A percentile compares a stretch with the other conserved stretches of the same genome.
Evolutionary conservation across 2,888 invertebrate species (phyloP).

Genomic region (Dasysyrphus tricinctus): DNA sequence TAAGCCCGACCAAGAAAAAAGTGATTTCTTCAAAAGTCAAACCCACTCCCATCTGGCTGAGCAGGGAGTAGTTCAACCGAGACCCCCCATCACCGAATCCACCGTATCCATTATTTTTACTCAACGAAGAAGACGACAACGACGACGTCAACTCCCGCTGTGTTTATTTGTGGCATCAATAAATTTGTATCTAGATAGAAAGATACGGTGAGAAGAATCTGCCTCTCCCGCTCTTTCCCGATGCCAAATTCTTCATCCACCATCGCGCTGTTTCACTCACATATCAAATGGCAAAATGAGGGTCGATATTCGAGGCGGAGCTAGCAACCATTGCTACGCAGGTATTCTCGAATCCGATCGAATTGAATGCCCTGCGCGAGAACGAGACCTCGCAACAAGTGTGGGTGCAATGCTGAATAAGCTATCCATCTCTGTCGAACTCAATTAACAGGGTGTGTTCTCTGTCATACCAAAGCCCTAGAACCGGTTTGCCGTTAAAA

Average conservation of each 20-base stretch:
- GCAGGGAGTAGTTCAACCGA: constrained; percentile 50
- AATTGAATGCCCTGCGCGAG: constrained; percentile 40
- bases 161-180: constrained; percentile 75
- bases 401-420: constrained; percentile 57
- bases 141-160: constrained; percentile 73
- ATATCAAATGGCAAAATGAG: constrained; percentile 67
- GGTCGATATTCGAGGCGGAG: constrained; percentile 70
- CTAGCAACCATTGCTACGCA: constrained; percentile 61
- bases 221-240: constrained; percentile 38
- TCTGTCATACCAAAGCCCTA: constrained; percentile 37
- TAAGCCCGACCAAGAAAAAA: constrained; percentile 37
- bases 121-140: constrained; percentile 55
- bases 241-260: constrained; percentile 26
- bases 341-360: constrained; percentile 44
- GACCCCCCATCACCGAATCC: constrained; percentile 34
- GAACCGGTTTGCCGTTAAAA: constrained; percentile 51
- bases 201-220: constrained; percentile 38
- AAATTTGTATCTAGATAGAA: constrained; percentile 68
- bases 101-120: constrained; percentile 65
- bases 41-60: constrained; percentile 74
- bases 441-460: constrained; percentile 13
- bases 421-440: constrained; percentile 19
- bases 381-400: constrained; percentile 48
- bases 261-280: constrained; percentile 45
- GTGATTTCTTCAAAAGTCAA: constrained; percentile 75